Evolutionary conservation across 2,113 vertebrate genomes (phyloP), one percentile per base, ranked within the genome.

Genomic region (Macaca nemestrina): DNA sequence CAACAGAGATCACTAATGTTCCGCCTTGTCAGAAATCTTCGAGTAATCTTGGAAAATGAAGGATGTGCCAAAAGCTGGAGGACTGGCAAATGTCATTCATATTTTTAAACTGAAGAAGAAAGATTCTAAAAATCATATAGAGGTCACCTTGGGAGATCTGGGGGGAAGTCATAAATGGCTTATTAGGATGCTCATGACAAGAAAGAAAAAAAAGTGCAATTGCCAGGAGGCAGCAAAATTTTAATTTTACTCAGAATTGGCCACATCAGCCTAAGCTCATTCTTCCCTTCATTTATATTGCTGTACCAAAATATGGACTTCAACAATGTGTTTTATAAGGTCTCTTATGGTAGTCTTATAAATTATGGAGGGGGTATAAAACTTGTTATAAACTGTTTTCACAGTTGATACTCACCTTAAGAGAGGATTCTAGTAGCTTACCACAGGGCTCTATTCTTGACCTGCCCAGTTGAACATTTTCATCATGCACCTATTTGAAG

Each of bases 81-180:
- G 30, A n/a, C 85, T 93, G 97, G 82, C 32, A 97, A 96, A 97
- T 89, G 78, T 97, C 96, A 97, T n/a, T 95, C 93, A 92, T 32
- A 91, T 73, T 90, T 93, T 95, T 91, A 83, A 73, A 92, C 2
- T 45, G 50, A 87, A 92, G 64, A 67, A 92, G 93, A 32, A 18
- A 22, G 30, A 68, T 94, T 96, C 68, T 85, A 94, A 93, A 83
- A 93, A 18, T 20, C 75, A 10, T 73, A 89, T 4, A 75, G 61
- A 75, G 79, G 78, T 86, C 79, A 97, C 86, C n/a, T 87, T 90
- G 79, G 64, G 84, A 92, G 25, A 95, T 57, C n/a, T 67, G 67
- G 45, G 9, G 18, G 32, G 78, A 96, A 93, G 95, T 93, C 5
- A 72, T 9, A 93, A 94, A 67, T 64, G 38, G 75, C 59, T 92